Base-by-base conservation (phyloP, 2,888 invertebrate species). In the Pollenia amentaria region DNA sequence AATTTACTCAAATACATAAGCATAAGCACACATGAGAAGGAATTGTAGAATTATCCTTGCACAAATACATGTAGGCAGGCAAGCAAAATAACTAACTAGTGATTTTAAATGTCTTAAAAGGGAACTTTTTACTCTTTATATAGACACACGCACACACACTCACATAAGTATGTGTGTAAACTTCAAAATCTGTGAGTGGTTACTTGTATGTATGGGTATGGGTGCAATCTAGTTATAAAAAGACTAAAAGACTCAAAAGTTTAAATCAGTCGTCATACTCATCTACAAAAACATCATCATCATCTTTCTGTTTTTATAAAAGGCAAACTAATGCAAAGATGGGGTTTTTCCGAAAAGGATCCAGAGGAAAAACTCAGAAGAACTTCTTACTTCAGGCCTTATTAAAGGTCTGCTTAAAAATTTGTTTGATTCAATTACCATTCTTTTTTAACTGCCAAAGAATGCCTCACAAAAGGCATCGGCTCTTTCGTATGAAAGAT, bases 251-350 rank as follows among this genome's bases (percentile, higher is more conserved):
- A 65, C 18, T 65, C 72, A 80, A 73, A 73, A 65, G 72, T 83
- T 83, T 83, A 76, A 64, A 70, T 64, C 83, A 77, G 60, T 77
- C 83, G 67, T 83, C 83, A 77, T 55, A 55, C 46, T 65, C 55
- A 53, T 70, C 69, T 53, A 40, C 53, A 48, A 40, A 12, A 38
- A 21, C 77, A 67, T 77, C 69, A 60, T 69, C 38, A 16, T 70
- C 18, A 16, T 80, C 21, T 14, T 44, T 10, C n/a, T 80, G 55
- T 64, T 69, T 70, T 18, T 38, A 64, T 64, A 46, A 55, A 14
- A 70, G 51, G 0, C 42, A 48, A 16, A 29, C 57, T 57, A n/a
- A 55, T 18, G 48, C 51, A 51, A 21, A 69, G 40, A 21, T 9
- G 11, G 16, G 51, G 14, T 18, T 51, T 75, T 75, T 75, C 10